These are phyloP conservation scores for Onychorhynchus coronatus DNA, from an alignment of 2,113 vertebrate genomes.

Conservation along the genomic window DNA sequence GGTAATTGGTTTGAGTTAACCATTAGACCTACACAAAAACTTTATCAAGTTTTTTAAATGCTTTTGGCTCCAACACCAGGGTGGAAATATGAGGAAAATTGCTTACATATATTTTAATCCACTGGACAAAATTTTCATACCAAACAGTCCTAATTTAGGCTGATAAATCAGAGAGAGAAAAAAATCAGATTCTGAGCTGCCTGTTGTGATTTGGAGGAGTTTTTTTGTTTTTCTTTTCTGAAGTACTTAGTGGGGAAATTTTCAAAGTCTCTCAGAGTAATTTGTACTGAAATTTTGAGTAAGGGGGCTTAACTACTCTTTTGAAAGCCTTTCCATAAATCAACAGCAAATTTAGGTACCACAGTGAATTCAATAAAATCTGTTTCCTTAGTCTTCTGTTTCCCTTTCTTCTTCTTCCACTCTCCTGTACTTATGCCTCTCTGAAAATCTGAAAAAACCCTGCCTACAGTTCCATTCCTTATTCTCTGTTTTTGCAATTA, in stretches of 20 bases:
- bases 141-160: conserved; percentile 5
- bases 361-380: not conserved
- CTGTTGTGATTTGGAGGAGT: not conserved
- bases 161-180: not conserved
- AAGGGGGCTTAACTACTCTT: not conserved
- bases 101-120: not conserved
- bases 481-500: conserved; percentile 40
- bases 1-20: not conserved
- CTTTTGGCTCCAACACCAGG: not conserved
- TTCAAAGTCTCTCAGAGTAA: not conserved
- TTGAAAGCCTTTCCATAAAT: not conserved
- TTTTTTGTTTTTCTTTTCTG: not conserved
- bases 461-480: not conserved
- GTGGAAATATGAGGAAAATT: not conserved
- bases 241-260: not conserved
- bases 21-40: not conserved
- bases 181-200: not conserved
- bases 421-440: not conserved
- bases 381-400: not conserved
- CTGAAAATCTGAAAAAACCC: not conserved
- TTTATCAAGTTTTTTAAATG: not conserved
- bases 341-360: not conserved
- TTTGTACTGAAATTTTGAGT: not conserved
- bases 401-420: not conserved
- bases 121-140: not conserved